A percentile compares a stretch with the other conserved stretches of the same genome.
phyloP scores from a whole-genome alignment of 2,797 vertebrate species.

The Thalassophryne amazonica region DNA sequence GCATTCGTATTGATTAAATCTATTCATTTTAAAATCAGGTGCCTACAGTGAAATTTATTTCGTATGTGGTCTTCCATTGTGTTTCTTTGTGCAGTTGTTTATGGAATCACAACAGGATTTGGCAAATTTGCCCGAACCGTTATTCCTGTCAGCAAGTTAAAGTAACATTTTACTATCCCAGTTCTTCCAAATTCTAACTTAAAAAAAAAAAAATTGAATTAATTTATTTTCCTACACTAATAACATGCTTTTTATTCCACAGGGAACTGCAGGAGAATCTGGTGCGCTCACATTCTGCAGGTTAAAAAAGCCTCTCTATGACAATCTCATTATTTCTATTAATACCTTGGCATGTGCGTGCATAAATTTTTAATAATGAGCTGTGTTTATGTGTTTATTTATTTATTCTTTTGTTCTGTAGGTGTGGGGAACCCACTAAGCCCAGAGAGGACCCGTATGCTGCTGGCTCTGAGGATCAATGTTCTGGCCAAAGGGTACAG shows the following conservation, averaged over 20 bases:
- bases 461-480: slow-evolving; percentile 94
- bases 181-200: no score
- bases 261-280: slow-evolving; percentile 97
- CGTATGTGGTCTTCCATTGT: no score
- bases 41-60: neutral
- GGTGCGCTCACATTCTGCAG: slow-evolving; percentile 94
- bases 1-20: neutral
- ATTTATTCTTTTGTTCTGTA: slow-evolving; percentile 48
- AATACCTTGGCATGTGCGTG: neutral
- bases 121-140: slow-evolving; percentile 97
- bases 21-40: neutral
- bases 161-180: slow-evolving; percentile 67
- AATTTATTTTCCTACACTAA: no score
- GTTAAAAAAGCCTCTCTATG: slow-evolving; percentile 64
- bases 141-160: slow-evolving; percentile 90
- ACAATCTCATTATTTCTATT: neutral
- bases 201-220: no score
- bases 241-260: slow-evolving; percentile 12
- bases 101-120: slow-evolving; percentile 97
- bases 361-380: neutral
- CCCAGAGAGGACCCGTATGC: slow-evolving; percentile 95
- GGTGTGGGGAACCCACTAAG: slow-evolving; percentile 93
- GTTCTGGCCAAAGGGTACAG: slow-evolving; percentile 96
- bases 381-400: neutral
- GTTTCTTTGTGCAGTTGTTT: slow-evolving; percentile 83